These are phyloP conservation scores for Solen grandis DNA, from an alignment of 1,140 invertebrate genomes.

Conservation along the genomic window DNA sequence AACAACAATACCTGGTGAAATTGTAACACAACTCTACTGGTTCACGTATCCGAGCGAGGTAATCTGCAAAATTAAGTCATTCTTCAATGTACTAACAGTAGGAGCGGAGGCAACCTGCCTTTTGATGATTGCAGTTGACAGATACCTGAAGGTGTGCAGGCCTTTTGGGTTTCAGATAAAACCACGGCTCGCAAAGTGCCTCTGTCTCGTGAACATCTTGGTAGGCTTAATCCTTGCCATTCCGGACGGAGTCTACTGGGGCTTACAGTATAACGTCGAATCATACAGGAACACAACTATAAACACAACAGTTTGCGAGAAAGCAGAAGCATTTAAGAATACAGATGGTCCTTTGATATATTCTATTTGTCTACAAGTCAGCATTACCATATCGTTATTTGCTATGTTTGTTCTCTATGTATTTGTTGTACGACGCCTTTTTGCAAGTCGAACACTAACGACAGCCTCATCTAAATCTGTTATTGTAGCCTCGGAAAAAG, in stretches of 20 bases:
- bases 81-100: conserved; percentile 62
- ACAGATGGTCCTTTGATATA: conserved; percentile 14
- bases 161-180: conserved; percentile 59
- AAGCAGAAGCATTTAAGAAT: conserved; percentile 1
- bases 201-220: conserved; percentile 1
- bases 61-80: conserved; percentile 61
- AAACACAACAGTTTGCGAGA: conserved; percentile 31
- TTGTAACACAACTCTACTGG: conserved; percentile 63
- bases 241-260: conserved; percentile 18
- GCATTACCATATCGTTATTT: neutral
- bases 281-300: conserved; percentile 5
- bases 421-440: neutral
- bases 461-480: no score
- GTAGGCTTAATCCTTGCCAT: conserved; percentile 7
- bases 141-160: conserved; percentile 63
- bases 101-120: conserved; percentile 58
- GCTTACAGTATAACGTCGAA: neutral
- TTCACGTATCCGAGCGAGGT: conserved; percentile 59
- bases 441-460: neutral
- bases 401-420: conserved; percentile 31
- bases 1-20: conserved; percentile 65
- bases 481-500: no score
- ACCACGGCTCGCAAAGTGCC: neutral
- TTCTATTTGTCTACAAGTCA: neutral
- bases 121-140: conserved; percentile 61